These are phyloP conservation scores for Bos indicus DNA, from an alignment of 2,113 vertebrate species.

Conservation along the genomic window DNA sequence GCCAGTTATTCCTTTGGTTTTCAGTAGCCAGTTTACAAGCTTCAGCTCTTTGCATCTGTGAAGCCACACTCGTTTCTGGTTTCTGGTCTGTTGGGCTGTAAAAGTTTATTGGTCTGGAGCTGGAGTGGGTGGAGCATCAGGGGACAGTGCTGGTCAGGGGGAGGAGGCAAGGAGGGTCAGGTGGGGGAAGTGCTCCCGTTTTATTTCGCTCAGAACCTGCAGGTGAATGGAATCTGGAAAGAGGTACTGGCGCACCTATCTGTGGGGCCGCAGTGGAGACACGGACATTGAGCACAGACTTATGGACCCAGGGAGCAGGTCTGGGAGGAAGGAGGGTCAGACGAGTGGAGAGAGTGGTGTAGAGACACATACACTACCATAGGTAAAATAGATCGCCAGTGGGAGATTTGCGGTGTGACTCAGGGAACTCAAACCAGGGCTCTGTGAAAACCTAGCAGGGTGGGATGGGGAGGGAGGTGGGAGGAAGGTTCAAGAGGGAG, in stretches of 20 bases:
- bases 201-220: neutral
- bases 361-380: too few species aligned
- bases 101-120: neutral
- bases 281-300: neutral
- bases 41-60: neutral
- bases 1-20: neutral
- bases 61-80: constrained; percentile 15
- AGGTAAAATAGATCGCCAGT: neutral
- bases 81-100: neutral
- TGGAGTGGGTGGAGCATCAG: neutral
- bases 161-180: neutral
- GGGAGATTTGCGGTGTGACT: neutral
- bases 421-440: neutral
- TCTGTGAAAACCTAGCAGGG: neutral
- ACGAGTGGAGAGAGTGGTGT: neutral
- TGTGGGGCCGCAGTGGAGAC: neutral
- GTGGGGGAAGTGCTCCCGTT: neutral
- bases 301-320: accelerated
- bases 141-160: neutral
- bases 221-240: neutral
- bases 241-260: neutral
- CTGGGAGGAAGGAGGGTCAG: neutral
- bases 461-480: neutral
- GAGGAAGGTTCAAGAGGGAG: neutral
- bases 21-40: neutral